Evolutionary conservation across 37 sponge, comb jelly and placozoan species (phyloP).

Genomic region (Cliona cf. orientalis): DNA sequence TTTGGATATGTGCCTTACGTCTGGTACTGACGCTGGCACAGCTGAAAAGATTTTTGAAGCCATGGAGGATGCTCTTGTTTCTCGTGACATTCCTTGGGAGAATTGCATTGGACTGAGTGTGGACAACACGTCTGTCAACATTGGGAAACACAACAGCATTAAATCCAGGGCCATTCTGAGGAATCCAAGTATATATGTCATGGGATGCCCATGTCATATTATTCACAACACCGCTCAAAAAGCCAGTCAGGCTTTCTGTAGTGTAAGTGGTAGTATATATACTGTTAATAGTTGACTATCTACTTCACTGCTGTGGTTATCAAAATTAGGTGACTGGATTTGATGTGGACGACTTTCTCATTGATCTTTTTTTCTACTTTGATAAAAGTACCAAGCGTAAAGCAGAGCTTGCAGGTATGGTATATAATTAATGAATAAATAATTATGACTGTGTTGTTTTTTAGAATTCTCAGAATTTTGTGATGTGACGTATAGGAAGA

Average conservation of each 20-base stretch:
- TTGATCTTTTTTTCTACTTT: slow-evolving; percentile 50
- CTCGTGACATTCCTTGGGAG: slow-evolving; percentile 29
- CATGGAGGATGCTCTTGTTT: slow-evolving; percentile 31
- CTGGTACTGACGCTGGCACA: slow-evolving; percentile 11
- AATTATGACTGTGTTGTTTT: slow-evolving; percentile 1
- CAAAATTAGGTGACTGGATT: slow-evolving; percentile 42
- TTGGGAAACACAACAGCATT: slow-evolving; percentile 10
- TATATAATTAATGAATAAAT: background rate
- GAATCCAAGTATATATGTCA: slow-evolving; percentile 40
- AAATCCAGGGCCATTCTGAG: background rate
- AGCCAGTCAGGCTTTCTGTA: slow-evolving; percentile 14
- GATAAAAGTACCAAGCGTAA: slow-evolving; percentile 52
- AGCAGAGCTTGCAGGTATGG: slow-evolving; percentile 18
- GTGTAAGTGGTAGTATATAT: slow-evolving; percentile 14
- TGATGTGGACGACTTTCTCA: slow-evolving; percentile 36
- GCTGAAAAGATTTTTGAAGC: slow-evolving; percentile 21
- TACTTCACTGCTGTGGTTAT: slow-evolving; percentile 2
- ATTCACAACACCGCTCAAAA: slow-evolving; percentile 51
- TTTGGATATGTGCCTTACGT: slow-evolving; percentile 41
- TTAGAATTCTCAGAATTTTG: slow-evolving; percentile 31
- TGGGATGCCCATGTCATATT: slow-evolving; percentile 58
- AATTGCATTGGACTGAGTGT: slow-evolving; percentile 32
- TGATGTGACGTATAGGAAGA: slow-evolving; percentile 32
- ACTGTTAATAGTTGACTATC: too few relatives aligned
- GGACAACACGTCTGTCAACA: slow-evolving; percentile 51